Evolutionary conservation across 23 tunicate genomes (phyloP), one percentile per base, ranked within the genome.

Genomic region (Botrylloides violaceus): DNA sequence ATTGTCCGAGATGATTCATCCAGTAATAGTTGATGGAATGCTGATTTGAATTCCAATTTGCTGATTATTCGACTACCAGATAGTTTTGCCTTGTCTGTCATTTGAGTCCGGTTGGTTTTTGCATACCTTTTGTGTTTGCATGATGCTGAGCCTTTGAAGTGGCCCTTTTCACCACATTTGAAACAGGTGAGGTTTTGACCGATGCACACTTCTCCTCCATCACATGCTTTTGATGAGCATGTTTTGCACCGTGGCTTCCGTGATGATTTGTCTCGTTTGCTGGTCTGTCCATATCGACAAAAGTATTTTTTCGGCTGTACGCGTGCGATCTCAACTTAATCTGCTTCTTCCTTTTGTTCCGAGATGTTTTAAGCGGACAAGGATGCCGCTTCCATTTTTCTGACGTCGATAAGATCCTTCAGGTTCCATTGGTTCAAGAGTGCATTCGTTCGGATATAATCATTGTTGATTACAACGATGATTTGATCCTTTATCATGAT

Each of bases 401-500:
- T 63, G 20, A 4, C 70, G 6, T 63, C 70, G 29, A 63, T 63
- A 7, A 63, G 70, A 21, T 63, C 12, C 70, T 63, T 25, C n/a
- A 28, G 70, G 35, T 63, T 28, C 35, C 70, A 63, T 28, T 63
- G 70, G 9, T 28, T 63, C 9, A 3, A 25, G 34, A 63, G 36
- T 3, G 35, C 70, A 27, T 63, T 59, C 29, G 53, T 31, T 29
- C 70, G 32, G 36, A 63, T 63, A 25, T 63, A 33, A 19, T 63
- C 35, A 29, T 29, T 63, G 7, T 33, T 3, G 20, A 34, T 63
- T 7, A 33, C 70, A 29, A 63, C 35, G 34, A 63, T 63, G 7
- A 63, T 63, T 63, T 63, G 70, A 9, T 63, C 70, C 19, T 9
- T 4, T 63, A 63, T 31, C 35, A 63, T 31, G 7, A 63, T 63